phyloP scores from a whole-genome alignment of 2,888 invertebrate genomes.

The Coleophora flavipennella region DNA sequence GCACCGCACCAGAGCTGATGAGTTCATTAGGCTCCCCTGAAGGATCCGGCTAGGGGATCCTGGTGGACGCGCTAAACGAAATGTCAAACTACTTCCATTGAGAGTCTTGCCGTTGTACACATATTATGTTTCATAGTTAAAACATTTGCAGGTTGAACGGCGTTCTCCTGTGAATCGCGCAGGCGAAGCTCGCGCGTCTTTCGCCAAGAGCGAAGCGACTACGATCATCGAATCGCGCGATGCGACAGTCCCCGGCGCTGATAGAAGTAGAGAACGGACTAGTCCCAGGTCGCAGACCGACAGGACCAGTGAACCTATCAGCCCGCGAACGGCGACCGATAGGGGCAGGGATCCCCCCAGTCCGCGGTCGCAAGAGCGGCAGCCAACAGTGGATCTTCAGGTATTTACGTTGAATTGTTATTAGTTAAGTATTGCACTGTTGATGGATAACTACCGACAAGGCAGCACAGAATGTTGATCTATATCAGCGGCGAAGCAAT shows the following conservation, averaged over 20 bases:
- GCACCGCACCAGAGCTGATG: no score
- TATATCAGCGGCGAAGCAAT: no score
- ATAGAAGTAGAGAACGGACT: neutral
- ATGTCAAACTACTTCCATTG: no score
- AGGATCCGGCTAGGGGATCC: no score
- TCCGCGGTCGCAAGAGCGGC: constrained; percentile 7
- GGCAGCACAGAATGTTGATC: no score
- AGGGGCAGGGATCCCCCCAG: no score
- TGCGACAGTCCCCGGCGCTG: constrained; percentile 6
- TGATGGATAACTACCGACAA: no score
- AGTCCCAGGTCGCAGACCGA: constrained; percentile 7
- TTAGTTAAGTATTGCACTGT: no score
- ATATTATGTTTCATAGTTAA: no score
- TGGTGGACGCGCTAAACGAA: no score
- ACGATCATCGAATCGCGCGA: constrained; percentile 6
- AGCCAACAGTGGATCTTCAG: constrained; percentile 1
- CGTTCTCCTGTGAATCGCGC: constrained; percentile 29
- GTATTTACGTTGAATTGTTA: neutral
- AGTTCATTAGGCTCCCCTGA: no score
- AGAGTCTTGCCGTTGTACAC: no score
- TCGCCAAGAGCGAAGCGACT: constrained; percentile 18
- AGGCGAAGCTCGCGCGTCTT: constrained; percentile 19
- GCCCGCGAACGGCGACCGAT: neutral
- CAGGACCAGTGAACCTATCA: neutral
- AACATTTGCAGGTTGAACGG: constrained; percentile 28